Conservation (phyloP, 2,888 invertebrate genomes). For the Oxystoma pomonae region DNA sequence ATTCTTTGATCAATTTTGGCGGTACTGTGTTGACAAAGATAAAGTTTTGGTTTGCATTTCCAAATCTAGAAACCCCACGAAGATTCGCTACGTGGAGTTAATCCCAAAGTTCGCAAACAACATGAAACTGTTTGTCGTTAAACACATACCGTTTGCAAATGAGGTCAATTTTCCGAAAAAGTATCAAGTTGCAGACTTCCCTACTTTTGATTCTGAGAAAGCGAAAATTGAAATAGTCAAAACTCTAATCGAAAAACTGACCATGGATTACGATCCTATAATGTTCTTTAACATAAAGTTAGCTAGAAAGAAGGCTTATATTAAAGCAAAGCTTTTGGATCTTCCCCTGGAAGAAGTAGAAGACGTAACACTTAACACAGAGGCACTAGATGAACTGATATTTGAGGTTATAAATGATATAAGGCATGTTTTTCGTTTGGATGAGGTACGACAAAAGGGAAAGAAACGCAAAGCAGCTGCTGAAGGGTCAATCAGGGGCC, state of each 20-base stretch:
- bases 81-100: slow-evolving; percentile 30
- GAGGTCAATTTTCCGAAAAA: slow-evolving; percentile 24
- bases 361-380: slow-evolving; percentile 18
- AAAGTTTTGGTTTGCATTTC: slow-evolving; percentile 36
- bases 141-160: slow-evolving; percentile 28
- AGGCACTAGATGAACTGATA: slow-evolving; percentile 24
- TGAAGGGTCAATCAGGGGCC: background rate
- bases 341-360: slow-evolving; percentile 27
- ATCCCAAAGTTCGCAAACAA: slow-evolving; percentile 31
- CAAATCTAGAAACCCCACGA: slow-evolving; percentile 27
- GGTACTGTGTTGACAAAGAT: slow-evolving; percentile 34
- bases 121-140: slow-evolving; percentile 26
- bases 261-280: slow-evolving; percentile 30
- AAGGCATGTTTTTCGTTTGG: slow-evolving; percentile 17
- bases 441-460: background rate
- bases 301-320: slow-evolving; percentile 29
- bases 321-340: slow-evolving; percentile 33
- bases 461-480: slow-evolving; percentile 20
- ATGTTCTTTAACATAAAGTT: slow-evolving; percentile 28
- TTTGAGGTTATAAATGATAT: slow-evolving; percentile 20
- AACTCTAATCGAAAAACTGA: slow-evolving; percentile 29
- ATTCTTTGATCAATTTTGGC: slow-evolving; percentile 37
- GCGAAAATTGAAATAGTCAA: slow-evolving; percentile 15
- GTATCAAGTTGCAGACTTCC: slow-evolving; percentile 7
- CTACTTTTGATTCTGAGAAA: slow-evolving; percentile 8